Evolutionary conservation across 2,797 vertebrate species (phyloP).

Genomic region (Ammospiza maritima): DNA sequence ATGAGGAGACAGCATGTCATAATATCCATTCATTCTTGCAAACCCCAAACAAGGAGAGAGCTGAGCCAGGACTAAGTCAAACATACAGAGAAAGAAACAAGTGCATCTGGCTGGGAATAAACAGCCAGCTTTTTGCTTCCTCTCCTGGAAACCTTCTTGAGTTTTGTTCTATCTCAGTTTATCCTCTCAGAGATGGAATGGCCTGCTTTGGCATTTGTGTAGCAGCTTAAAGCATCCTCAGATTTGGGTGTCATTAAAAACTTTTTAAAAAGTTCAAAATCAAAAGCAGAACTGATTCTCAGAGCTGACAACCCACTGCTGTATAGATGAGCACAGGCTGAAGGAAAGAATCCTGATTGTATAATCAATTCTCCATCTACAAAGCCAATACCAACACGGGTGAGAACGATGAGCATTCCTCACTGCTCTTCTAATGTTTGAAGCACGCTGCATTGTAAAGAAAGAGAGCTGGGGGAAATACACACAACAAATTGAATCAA

Average conservation of each 20-base stretch:
- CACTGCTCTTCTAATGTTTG: neutral
- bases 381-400: neutral
- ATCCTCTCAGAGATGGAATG: neutral
- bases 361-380: neutral
- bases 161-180: neutral
- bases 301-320: neutral
- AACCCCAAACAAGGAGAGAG: conserved; percentile 21
- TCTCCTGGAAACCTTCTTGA: conserved; percentile 46
- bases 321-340: neutral
- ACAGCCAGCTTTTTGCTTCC: conserved; percentile 48
- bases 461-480: neutral
- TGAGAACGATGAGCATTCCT: neutral
- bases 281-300: neutral
- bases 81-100: conserved; percentile 18
- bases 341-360: neutral
- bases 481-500: neutral
- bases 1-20: conserved; percentile 1
- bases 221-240: neutral
- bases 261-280: neutral
- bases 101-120: conserved; percentile 44
- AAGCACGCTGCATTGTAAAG: neutral
- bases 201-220: neutral
- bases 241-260: neutral
- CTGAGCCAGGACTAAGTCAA: conserved; percentile 21
- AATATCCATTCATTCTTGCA: conserved; percentile 23